Evolutionary conservation across 2,113 vertebrate genomes (phyloP).

Genomic region (Planiliza haematocheilus): DNA sequence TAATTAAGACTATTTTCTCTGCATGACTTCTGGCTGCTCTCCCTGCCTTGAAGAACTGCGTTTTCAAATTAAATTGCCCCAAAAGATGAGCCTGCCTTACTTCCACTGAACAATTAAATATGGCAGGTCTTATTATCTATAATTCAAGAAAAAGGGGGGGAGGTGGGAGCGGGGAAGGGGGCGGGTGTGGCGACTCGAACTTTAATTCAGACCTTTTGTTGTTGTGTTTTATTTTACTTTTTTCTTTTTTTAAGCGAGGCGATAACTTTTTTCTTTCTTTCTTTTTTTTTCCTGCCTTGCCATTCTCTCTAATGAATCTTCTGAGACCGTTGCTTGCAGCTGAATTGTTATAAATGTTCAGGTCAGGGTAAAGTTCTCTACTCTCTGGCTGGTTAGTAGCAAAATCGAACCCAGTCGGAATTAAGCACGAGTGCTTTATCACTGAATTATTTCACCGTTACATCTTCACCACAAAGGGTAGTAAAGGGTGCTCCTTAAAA

Average conservation of each 20-base stretch:
- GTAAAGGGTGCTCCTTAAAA: not conserved
- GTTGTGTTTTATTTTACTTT: conserved; percentile 4
- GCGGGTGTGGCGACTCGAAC: conserved; percentile 19
- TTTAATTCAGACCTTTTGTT: conserved; percentile 30
- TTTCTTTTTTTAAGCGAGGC: no score
- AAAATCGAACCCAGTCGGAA: conserved; percentile 13
- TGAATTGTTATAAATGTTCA: conserved; percentile 20
- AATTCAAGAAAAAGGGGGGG: conserved; percentile 60
- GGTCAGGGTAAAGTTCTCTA: conserved; percentile 19
- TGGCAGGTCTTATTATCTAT: conserved; percentile 65
- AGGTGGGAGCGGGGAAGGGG: no score
- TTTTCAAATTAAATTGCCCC: conserved; percentile 79
- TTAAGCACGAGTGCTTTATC: conserved; percentile 5
- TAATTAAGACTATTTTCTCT: conserved; percentile 82
- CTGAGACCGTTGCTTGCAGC: not conserved
- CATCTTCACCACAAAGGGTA: not conserved
- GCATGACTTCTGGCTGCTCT: conserved; percentile 77
- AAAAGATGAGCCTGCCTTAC: conserved; percentile 70
- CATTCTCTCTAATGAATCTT: conserved; percentile 16
- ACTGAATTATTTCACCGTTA: not conserved
- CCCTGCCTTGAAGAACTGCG: conserved; percentile 62
- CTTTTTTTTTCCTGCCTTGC: conserved; percentile 18
- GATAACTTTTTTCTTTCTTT: conserved; percentile 21
- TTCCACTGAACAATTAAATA: conserved; percentile 69
- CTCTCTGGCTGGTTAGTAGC: not conserved